Percentiles rank a stretch among this genome's conserved stretches.
These are phyloP conservation scores for Choristoneura rosaceana DNA, from an alignment of 2,888 invertebrate genomes.

Conservation along the genomic window DNA sequence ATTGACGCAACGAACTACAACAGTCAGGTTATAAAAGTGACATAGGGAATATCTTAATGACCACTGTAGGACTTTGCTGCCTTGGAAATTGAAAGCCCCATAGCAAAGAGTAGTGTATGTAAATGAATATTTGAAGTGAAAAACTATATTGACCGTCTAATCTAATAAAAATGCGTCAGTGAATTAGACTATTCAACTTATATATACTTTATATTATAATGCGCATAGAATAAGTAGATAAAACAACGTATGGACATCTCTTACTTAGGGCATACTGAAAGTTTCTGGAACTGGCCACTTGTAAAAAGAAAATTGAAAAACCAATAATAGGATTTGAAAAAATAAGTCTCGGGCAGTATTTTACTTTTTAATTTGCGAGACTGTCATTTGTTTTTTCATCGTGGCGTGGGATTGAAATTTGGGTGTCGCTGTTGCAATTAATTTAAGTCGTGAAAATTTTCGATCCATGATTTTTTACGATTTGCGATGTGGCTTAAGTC, in stretches of 20 bases:
- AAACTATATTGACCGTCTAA: conserved; percentile 18
- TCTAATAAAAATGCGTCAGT: conserved; percentile 53
- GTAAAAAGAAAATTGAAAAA: too few relatives aligned
- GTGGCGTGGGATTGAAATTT: too few relatives aligned
- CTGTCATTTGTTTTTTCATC: too few relatives aligned
- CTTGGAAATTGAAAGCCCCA: conserved; percentile 59
- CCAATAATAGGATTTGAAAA: too few relatives aligned
- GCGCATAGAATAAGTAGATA: conserved; percentile 33
- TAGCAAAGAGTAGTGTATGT: conserved; percentile 59
- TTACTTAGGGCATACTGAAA: too few relatives aligned
- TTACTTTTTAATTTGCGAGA: too few relatives aligned
- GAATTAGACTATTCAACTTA: conserved; percentile 60
- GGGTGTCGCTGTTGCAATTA: too few relatives aligned
- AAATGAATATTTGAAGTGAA: conserved; percentile 38
- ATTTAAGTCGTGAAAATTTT: too few relatives aligned
- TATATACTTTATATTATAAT: conserved; percentile 36
- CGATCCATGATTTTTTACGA: too few relatives aligned
- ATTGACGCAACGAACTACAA: conserved; percentile 40
- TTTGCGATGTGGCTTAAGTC: too few relatives aligned
- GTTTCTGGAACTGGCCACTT: too few relatives aligned
- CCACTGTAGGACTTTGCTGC: conserved; percentile 63
- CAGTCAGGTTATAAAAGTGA: conserved; percentile 8
- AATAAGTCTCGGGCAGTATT: too few relatives aligned
- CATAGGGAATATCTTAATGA: conserved; percentile 28
- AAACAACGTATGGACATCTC: not conserved